phyloP scores from a whole-genome alignment of 2,888 invertebrate species.

The Elmis aenea region DNA sequence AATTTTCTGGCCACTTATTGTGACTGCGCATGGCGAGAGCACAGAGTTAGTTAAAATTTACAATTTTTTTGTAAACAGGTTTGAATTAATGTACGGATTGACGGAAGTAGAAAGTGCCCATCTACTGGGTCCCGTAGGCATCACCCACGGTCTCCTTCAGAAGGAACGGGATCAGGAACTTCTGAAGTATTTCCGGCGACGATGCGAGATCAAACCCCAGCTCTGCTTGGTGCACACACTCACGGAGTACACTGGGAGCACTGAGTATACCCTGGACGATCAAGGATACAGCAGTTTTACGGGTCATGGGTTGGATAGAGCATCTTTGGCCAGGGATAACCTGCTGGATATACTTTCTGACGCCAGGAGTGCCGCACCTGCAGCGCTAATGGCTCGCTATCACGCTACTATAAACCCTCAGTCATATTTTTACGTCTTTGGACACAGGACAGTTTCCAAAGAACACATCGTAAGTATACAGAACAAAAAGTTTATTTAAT shows the following conservation, averaged over 20 bases:
- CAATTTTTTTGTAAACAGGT: conserved; percentile 57
- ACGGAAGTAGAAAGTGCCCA: conserved; percentile 79
- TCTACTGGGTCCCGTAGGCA: conserved; percentile 64
- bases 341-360: conserved; percentile 86
- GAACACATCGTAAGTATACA: conserved; percentile 67
- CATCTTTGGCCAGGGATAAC: conserved; percentile 55
- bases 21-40: too few relatives aligned
- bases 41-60: too few relatives aligned
- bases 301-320: conserved; percentile 31
- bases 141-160: conserved; percentile 69
- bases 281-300: conserved; percentile 13
- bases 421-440: conserved; percentile 84
- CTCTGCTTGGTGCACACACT: conserved; percentile 59
- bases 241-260: conserved; percentile 50
- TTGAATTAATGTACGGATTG: conserved; percentile 81
- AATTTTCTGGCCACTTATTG: too few relatives aligned
- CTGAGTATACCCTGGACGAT: conserved; percentile 25
- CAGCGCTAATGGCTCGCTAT: conserved; percentile 69
- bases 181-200: conserved; percentile 69
- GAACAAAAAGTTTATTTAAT: too few relatives aligned
- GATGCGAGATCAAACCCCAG: conserved; percentile 72
- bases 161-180: conserved; percentile 72
- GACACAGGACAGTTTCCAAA: conserved; percentile 75
- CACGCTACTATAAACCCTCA: conserved; percentile 70
- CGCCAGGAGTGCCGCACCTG: conserved; percentile 78